Percentiles rank a stretch among this genome's conserved stretches.
Evolutionary conservation across 2,888 invertebrate species (phyloP).

Genomic region (Campoplex nolae): DNA sequence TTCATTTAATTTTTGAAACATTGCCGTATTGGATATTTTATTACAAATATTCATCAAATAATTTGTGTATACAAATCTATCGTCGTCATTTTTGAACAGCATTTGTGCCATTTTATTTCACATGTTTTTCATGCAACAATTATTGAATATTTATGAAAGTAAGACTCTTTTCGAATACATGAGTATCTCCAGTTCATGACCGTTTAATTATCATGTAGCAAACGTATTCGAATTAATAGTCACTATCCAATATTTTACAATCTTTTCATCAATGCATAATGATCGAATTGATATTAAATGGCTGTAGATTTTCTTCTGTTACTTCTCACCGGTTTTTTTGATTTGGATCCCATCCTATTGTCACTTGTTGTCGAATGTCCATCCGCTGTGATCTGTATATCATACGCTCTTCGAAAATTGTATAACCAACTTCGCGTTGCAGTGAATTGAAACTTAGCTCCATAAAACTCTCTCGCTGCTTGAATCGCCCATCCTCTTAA

Average conservation of each 20-base stretch:
- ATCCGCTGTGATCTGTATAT: background rate
- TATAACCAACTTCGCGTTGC: constrained; percentile 37
- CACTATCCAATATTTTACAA: background rate
- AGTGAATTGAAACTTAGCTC: constrained; percentile 48
- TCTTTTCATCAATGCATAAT: background rate
- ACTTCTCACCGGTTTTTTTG: background rate
- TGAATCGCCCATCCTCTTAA: constrained; percentile 57
- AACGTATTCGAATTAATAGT: background rate
- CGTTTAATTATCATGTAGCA: background rate
- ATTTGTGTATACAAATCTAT: constrained; percentile 3
- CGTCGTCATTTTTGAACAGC: background rate
- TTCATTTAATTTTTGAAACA: background rate
- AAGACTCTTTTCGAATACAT: background rate
- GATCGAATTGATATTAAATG: background rate
- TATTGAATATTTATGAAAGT: background rate
- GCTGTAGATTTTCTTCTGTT: background rate
- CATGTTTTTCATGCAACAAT: background rate
- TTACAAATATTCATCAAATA: constrained; percentile 1
- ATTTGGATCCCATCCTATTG: background rate
- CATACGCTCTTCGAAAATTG: constrained; percentile 53
- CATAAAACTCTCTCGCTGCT: constrained; percentile 47
- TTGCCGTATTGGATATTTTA: background rate
- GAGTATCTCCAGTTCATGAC: background rate
- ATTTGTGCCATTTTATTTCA: background rate
- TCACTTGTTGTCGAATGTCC: background rate